These are phyloP conservation scores for Diarsia brunnea DNA, from an alignment of 2,888 invertebrate genomes.

Conservation along the genomic window DNA sequence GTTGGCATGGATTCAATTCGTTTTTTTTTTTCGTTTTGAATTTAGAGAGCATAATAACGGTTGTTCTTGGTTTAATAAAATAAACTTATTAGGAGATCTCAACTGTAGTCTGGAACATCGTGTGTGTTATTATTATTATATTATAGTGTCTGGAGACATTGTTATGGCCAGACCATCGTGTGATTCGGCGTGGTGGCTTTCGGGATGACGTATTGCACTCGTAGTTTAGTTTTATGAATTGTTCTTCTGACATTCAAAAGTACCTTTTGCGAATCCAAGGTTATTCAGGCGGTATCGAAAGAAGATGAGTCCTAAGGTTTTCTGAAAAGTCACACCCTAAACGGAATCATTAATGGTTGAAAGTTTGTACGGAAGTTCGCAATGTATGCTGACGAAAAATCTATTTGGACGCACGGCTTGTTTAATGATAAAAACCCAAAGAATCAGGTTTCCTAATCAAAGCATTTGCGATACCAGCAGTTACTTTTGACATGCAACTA, in stretches of 20 bases:
- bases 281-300: not conserved
- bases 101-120: no score
- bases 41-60: not conserved
- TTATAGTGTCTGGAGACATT: no score
- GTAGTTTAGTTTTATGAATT: no score
- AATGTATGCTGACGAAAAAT: not conserved
- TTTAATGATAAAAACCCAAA: not conserved
- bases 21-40: constrained; percentile 20
- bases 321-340: not conserved
- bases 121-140: no score
- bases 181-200: no score
- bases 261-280: no score
- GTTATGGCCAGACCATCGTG: no score
- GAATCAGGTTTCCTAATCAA: not conserved
- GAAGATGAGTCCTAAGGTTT: not conserved
- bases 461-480: not conserved
- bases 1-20: constrained; percentile 35
- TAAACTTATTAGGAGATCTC: no score
- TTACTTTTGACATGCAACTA: not conserved
- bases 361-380: not conserved
- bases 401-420: not conserved
- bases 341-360: not conserved
- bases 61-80: not conserved
- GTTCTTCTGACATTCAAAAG: no score
- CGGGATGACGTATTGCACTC: no score